Conservation (phyloP, 2,113 vertebrate species). For the Pelmatolapia mariae region DNA sequence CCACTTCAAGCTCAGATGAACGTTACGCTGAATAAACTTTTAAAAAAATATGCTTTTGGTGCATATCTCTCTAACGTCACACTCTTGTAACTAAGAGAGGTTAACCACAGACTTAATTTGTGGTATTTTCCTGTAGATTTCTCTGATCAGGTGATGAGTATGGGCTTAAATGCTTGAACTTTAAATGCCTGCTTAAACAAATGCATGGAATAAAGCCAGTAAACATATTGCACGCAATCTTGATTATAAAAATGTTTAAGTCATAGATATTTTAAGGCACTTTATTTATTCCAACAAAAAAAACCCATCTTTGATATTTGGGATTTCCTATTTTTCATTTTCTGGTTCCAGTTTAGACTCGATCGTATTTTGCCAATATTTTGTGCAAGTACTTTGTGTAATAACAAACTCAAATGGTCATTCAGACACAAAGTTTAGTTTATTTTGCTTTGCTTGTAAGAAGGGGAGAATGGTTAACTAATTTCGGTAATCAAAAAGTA, state of each 20-base stretch:
- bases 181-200: neutral
- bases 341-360: neutral
- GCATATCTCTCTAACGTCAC: neutral
- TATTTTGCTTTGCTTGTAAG: neutral
- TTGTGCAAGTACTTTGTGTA: neutral
- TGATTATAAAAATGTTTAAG: neutral
- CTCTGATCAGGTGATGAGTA: neutral
- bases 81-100: neutral
- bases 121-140: constrained; percentile 10
- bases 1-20: neutral
- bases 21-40: neutral
- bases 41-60: neutral
- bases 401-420: neutral
- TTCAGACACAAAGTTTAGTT: neutral
- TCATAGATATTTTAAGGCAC: neutral
- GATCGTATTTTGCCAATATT: neutral
- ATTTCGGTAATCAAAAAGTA: neutral
- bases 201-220: neutral
- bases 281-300: neutral
- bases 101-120: neutral
- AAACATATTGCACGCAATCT: neutral
- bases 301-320: neutral
- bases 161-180: neutral
- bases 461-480: neutral
- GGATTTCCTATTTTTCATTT: neutral